A percentile compares a stretch with the other conserved stretches of the same genome.
Conservation (phyloP, 2,113 vertebrate genomes). For the Aythya baeri region DNA sequence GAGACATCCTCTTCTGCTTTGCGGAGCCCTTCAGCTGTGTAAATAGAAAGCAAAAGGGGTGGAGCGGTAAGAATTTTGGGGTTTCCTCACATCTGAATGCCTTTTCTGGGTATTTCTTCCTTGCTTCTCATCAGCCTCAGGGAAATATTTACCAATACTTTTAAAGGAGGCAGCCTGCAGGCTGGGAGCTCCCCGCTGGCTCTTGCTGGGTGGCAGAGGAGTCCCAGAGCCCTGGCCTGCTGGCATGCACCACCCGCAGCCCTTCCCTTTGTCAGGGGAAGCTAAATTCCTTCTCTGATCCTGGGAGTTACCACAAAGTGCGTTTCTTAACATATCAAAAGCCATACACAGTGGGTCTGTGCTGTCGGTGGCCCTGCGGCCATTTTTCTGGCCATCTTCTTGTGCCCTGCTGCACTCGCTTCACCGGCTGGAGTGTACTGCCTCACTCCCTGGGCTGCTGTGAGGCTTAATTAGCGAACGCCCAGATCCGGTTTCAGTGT, state of each 20-base stretch:
- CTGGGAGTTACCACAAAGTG: background rate
- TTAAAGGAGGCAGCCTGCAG: background rate
- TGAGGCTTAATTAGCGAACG: background rate
- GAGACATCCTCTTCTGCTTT: background rate
- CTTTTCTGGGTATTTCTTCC: background rate
- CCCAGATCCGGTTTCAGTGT: background rate
- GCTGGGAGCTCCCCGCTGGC: background rate
- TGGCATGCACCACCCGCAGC: background rate
- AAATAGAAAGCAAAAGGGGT: slow-evolving; percentile 5
- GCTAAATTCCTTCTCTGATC: background rate
- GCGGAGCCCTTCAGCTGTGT: background rate
- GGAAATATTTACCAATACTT: background rate
- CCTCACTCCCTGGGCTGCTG: background rate
- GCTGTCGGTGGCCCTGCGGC: background rate
- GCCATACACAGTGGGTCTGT: background rate
- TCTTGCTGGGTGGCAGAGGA: background rate
- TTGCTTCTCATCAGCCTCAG: background rate
- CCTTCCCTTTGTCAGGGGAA: background rate
- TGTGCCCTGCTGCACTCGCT: background rate
- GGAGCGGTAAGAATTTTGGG: background rate
- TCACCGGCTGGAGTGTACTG: background rate
- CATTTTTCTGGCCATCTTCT: background rate
- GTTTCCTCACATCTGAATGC: background rate
- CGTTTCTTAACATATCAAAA: background rate
- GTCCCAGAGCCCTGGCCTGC: background rate